Percentiles rank a stretch among this genome's conserved stretches.
Evolutionary conservation across 2,888 invertebrate species (phyloP).

Genomic region (Dendrolimus houi): DNA sequence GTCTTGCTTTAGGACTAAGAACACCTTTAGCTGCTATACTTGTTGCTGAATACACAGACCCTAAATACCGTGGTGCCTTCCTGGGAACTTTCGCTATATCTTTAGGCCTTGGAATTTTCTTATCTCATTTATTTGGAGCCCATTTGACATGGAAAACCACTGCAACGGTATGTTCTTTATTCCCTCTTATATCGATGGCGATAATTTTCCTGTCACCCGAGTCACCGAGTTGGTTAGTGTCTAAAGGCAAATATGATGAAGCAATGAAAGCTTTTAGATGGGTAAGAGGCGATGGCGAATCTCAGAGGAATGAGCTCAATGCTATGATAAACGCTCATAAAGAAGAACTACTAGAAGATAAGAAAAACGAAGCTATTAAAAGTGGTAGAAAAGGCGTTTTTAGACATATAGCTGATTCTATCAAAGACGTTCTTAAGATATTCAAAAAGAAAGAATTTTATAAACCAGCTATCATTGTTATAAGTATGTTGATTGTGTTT

Average conservation of each 20-base stretch:
- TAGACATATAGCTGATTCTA: slow-evolving; percentile 33
- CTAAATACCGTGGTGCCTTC: slow-evolving; percentile 78
- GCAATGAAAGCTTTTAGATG: slow-evolving; percentile 77
- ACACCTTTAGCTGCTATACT: slow-evolving; percentile 73
- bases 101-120: slow-evolving; percentile 78
- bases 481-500: slow-evolving; percentile 64
- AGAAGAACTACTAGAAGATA: slow-evolving; percentile 36
- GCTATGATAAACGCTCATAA: slow-evolving; percentile 58
- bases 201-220: slow-evolving; percentile 75
- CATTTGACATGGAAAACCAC: slow-evolving; percentile 77
- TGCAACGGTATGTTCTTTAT: slow-evolving; percentile 67
- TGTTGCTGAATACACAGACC: slow-evolving; percentile 77
- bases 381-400: slow-evolving; percentile 33
- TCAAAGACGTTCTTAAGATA: slow-evolving; percentile 47
- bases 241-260: slow-evolving; percentile 72
- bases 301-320: slow-evolving; percentile 58
- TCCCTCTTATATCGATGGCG: slow-evolving; percentile 66
- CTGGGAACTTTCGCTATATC: slow-evolving; percentile 79
- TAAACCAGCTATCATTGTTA: slow-evolving; percentile 62
- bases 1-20: slow-evolving; percentile 70
- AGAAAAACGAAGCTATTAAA: slow-evolving; percentile 23
- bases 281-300: slow-evolving; percentile 72
- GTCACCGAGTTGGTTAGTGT: slow-evolving; percentile 80
- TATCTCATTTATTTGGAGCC: slow-evolving; percentile 80
- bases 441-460: slow-evolving; percentile 67